Evolutionary conservation across 2,888 invertebrate species (phyloP).

Genomic region (Ormyrus rosae): DNA sequence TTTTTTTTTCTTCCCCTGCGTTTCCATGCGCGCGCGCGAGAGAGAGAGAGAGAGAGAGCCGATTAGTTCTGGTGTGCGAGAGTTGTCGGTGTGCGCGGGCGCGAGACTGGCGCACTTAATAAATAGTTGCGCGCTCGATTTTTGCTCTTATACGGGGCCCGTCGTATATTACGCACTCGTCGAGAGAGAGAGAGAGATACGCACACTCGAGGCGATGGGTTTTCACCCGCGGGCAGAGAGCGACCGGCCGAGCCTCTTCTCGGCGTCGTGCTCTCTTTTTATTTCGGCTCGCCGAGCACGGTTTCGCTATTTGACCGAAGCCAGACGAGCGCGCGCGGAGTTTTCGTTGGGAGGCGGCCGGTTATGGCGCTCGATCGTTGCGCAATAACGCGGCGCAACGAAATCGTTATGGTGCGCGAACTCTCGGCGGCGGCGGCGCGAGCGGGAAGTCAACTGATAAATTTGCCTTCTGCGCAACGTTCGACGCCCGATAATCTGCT

Average conservation of each 20-base stretch:
- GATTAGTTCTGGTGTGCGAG: slow-evolving; percentile 24
- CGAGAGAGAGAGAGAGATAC: background rate
- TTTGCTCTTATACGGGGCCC: slow-evolving; percentile 1
- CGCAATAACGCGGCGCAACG: background rate
- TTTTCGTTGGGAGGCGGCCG: background rate
- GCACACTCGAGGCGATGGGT: background rate
- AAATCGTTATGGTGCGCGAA: too few relatives aligned
- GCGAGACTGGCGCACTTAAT: slow-evolving; percentile 14
- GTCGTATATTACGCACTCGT: slow-evolving; percentile 27
- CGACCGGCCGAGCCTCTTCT: background rate
- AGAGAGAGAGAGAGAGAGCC: background rate
- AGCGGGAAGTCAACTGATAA: too few relatives aligned
- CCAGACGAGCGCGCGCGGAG: background rate
- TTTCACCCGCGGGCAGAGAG: background rate
- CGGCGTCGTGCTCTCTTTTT: too few relatives aligned
- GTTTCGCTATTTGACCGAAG: background rate
- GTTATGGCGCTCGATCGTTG: background rate
- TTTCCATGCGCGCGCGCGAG: too few relatives aligned
- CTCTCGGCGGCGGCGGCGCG: too few relatives aligned
- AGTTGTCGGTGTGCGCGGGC: background rate
- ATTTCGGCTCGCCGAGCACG: too few relatives aligned
- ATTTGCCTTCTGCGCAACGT: too few relatives aligned
- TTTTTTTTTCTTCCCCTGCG: slow-evolving; percentile 12
- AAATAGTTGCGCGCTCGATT: slow-evolving; percentile 26
- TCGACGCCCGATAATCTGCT: too few relatives aligned